Conservation (phyloP, 2,797 vertebrate genomes). For the Florisuga fusca region DNA sequence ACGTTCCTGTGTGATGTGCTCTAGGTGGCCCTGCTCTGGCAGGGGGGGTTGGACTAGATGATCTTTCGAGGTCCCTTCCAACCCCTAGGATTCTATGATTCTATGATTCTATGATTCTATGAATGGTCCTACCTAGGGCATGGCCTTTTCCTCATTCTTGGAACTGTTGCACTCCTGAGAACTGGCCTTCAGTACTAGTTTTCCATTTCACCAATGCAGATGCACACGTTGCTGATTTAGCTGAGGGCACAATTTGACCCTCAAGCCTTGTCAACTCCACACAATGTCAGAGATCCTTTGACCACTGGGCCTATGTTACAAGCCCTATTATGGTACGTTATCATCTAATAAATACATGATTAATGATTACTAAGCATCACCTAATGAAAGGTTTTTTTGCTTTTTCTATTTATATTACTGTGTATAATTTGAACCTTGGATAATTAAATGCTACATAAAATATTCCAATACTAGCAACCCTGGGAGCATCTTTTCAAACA, state of each 20-base stretch:
- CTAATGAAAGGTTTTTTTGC: slow-evolving; percentile 27
- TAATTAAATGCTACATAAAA: slow-evolving; percentile 40
- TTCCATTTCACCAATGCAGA: background rate
- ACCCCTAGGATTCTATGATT: too few species aligned
- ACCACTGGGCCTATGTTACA: background rate
- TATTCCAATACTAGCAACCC: background rate
- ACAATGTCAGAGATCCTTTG: background rate
- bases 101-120: too few species aligned
- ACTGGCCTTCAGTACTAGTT: background rate
- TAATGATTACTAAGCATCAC: background rate
- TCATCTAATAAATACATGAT: slow-evolving; percentile 20
- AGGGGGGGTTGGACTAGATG: too few species aligned
- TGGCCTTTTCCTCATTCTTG: background rate
- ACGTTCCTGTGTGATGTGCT: too few species aligned
- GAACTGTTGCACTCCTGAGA: background rate
- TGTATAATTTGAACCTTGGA: background rate
- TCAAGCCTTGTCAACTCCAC: background rate
- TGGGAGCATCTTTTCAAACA: slow-evolving; percentile 19
- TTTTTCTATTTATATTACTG: background rate
- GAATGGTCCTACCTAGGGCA: background rate
- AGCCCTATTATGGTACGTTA: background rate
- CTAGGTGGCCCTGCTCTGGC: too few species aligned
- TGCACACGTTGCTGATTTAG: background rate
- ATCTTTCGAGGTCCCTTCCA: too few species aligned
- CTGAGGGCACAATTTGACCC: background rate